phyloP scores from a whole-genome alignment of 2,113 vertebrate genomes.

The Chinchilla lanigera region DNA sequence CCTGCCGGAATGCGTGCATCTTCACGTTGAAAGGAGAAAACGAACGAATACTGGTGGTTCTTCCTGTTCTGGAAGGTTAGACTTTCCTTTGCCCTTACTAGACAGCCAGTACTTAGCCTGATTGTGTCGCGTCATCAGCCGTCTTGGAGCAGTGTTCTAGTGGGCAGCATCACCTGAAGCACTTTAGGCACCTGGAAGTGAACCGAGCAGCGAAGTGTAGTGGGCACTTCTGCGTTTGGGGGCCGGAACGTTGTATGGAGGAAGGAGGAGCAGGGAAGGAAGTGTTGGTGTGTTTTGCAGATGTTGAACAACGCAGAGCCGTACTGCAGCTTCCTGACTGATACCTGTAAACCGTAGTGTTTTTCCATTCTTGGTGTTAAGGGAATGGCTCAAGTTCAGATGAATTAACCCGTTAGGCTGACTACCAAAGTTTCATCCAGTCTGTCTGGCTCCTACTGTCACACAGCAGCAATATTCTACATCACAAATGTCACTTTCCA shows the following conservation, averaged over 20 bases:
- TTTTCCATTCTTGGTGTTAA: conserved; percentile 45
- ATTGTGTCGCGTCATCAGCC: neutral
- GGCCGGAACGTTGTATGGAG: neutral
- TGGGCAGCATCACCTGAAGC: conserved; percentile 76
- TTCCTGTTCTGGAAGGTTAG: conserved; percentile 79
- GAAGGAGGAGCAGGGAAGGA: conserved; percentile 70
- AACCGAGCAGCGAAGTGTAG: conserved; percentile 66
- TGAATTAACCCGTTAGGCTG: conserved; percentile 80
- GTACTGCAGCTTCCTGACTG: conserved; percentile 8
- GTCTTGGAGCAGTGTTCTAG: conserved; percentile 67
- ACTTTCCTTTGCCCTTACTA: conserved; percentile 73
- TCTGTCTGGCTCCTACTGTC: conserved; percentile 83
- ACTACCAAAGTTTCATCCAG: conserved; percentile 86
- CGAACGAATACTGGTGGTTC: conserved; percentile 78
- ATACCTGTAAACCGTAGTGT: neutral
- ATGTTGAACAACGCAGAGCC: conserved; percentile 55
- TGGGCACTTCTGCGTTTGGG: conserved; percentile 1
- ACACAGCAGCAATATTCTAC: conserved; percentile 87
- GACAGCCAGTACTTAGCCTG: neutral
- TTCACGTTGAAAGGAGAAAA: conserved; percentile 65
- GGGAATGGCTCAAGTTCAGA: conserved; percentile 74
- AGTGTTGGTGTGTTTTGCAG: conserved; percentile 53
- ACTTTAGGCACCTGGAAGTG: conserved; percentile 74
- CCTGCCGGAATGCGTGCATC: conserved; percentile 69
- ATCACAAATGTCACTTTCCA: conserved; percentile 81